Evolutionary conservation across 2,113 vertebrate genomes (phyloP).

Genomic region (Mormoops blainvillei): DNA sequence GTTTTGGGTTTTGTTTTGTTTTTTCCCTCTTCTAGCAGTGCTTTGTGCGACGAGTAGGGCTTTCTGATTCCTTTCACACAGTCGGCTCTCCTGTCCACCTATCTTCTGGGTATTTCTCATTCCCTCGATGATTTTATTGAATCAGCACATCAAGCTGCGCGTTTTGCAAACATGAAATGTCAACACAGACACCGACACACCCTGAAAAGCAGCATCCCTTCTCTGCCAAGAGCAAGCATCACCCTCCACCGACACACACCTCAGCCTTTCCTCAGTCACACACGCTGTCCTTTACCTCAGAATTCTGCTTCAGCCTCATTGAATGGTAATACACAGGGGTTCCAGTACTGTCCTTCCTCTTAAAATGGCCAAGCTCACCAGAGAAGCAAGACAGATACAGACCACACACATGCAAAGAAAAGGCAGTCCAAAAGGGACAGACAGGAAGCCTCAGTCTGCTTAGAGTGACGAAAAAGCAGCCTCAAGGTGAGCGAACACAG

Average conservation of each 20-base stretch:
- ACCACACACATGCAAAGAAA: neutral
- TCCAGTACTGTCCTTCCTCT: neutral
- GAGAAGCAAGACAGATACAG: neutral
- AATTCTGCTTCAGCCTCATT: neutral
- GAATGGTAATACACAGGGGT: neutral
- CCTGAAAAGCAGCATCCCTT: slow-evolving; percentile 21
- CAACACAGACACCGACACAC: slow-evolving; percentile 64
- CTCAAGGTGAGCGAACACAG: neutral
- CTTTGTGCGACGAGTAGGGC: slow-evolving; percentile 49
- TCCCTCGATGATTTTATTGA: slow-evolving; percentile 67
- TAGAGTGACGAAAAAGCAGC: neutral
- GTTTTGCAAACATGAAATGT: slow-evolving; percentile 73
- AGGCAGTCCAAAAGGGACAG: neutral
- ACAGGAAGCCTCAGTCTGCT: neutral
- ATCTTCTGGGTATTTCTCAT: slow-evolving; percentile 67
- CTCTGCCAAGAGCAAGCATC: slow-evolving; percentile 30
- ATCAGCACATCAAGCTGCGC: slow-evolving; percentile 74
- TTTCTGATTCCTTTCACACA: slow-evolving; percentile 57
- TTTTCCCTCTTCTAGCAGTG: slow-evolving; percentile 44
- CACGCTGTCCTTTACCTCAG: neutral
- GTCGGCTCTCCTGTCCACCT: slow-evolving; percentile 49
- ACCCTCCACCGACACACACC: neutral
- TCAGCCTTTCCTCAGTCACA: neutral
- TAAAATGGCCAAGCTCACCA: neutral
- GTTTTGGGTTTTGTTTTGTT: too few species aligned